Conservation (phyloP, 2,797 vertebrate genomes). For the Sebastes trivittatus region DNA sequence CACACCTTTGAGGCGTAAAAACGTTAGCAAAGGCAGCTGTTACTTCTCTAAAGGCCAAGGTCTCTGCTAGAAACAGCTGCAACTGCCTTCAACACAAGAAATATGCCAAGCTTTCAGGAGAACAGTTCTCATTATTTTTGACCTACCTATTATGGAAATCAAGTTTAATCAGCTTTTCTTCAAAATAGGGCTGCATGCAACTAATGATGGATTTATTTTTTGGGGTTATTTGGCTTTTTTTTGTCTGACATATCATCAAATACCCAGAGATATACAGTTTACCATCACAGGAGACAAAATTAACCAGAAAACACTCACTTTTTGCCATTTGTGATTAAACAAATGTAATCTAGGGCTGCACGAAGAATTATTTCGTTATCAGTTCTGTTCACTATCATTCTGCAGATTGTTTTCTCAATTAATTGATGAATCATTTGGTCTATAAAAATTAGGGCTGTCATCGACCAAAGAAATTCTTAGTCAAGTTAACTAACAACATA, state of each 20-base stretch:
- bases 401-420: neutral
- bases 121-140: no score
- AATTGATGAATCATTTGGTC: neutral
- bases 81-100: no score
- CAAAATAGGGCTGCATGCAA: neutral
- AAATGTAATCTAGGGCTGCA: neutral
- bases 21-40: neutral
- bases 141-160: neutral
- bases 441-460: no score
- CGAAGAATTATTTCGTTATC: neutral
- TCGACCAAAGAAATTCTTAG: no score
- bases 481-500: no score
- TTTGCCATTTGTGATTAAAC: neutral
- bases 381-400: neutral
- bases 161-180: neutral
- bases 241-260: neutral
- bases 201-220: neutral
- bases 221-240: neutral
- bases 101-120: no score
- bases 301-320: neutral
- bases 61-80: slow-evolving; percentile 12
- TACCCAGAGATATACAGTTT: neutral
- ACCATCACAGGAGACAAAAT: neutral
- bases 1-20: slow-evolving; percentile 39
- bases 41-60: neutral